Percentiles rank a stretch among this genome's conserved stretches.
Conservation (phyloP, 2,888 invertebrate species). For the Sussaba pulchella region DNA sequence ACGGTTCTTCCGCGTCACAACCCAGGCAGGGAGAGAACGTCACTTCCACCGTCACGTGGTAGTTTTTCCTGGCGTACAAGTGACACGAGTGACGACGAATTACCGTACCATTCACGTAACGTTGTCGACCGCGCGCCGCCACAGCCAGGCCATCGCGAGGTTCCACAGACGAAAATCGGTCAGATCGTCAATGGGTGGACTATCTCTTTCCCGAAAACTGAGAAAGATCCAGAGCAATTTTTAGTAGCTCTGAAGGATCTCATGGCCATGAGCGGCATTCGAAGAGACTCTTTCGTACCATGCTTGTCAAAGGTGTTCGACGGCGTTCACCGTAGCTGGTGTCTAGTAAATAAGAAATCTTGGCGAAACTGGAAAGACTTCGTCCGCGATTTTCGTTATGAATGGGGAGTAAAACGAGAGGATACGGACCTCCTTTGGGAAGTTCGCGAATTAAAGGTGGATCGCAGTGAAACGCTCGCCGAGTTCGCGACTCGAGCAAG, state of each 20-base stretch:
- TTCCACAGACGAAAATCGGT: background rate
- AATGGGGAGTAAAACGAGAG: conserved; percentile 37
- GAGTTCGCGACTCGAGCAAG: conserved; percentile 46
- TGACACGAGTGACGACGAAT: conserved; percentile 11
- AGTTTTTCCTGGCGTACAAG: conserved; percentile 7
- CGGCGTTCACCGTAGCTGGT: conserved; percentile 30
- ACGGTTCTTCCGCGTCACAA: too few species aligned
- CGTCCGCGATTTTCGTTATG: conserved; percentile 31
- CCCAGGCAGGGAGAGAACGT: background rate
- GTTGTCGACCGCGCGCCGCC: too few species aligned
- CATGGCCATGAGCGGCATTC: conserved; percentile 22
- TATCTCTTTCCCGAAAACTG: conserved; percentile 40
- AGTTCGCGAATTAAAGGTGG: conserved; percentile 37
- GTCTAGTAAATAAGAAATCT: conserved; percentile 17
- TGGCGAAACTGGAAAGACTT: conserved; percentile 45
- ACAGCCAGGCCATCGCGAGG: too few species aligned
- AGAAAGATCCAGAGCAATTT: conserved; percentile 44
- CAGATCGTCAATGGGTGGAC: conserved; percentile 42
- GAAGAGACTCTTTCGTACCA: conserved; percentile 39
- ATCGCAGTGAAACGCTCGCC: conserved; percentile 36
- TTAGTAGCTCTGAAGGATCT: conserved; percentile 29
- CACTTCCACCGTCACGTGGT: background rate
- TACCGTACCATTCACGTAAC: background rate
- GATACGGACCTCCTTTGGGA: conserved; percentile 36
- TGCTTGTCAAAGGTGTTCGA: conserved; percentile 38